These are phyloP conservation scores for Montifringilla adamsi DNA, from an alignment of 2,113 vertebrate genomes.

Conservation along the genomic window DNA sequence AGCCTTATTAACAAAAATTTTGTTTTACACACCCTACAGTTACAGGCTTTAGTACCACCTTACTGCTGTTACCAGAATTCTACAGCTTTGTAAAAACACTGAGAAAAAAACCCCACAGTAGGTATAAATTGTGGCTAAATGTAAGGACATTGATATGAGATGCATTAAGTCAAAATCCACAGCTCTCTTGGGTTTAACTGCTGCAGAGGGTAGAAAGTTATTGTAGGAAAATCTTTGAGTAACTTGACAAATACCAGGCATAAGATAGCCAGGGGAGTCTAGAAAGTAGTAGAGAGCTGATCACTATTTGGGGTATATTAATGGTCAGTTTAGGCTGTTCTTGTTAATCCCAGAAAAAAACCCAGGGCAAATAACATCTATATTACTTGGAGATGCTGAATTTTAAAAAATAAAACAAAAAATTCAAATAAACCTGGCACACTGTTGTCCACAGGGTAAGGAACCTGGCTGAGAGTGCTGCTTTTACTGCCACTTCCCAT, in stretches of 20 bases:
- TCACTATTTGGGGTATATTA: not conserved
- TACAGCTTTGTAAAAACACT: not conserved
- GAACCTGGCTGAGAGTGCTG: not conserved
- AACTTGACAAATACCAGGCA: not conserved
- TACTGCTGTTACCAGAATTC: not conserved
- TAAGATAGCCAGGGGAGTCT: no score
- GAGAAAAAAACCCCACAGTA: fast-evolving
- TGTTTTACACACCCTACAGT: not conserved
- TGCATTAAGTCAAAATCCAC: not conserved
- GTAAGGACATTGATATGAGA: not conserved
- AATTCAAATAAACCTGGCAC: not conserved
- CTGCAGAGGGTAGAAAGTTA: not conserved
- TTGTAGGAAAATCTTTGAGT: not conserved
- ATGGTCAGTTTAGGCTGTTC: not conserved
- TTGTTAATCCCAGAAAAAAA: not conserved
- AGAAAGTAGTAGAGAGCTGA: not conserved
- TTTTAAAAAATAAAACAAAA: not conserved
- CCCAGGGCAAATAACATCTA: not conserved
- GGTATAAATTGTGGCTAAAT: not conserved
- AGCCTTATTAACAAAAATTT: not conserved
- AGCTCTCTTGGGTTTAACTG: not conserved
- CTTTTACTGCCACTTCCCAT: not conserved
- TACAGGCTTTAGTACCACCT: not conserved
- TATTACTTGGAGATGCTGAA: not conserved
- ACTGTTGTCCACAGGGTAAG: not conserved